phyloP scores from a whole-genome alignment of 1,140 invertebrate genomes.

The Brachystomella parvula region DNA sequence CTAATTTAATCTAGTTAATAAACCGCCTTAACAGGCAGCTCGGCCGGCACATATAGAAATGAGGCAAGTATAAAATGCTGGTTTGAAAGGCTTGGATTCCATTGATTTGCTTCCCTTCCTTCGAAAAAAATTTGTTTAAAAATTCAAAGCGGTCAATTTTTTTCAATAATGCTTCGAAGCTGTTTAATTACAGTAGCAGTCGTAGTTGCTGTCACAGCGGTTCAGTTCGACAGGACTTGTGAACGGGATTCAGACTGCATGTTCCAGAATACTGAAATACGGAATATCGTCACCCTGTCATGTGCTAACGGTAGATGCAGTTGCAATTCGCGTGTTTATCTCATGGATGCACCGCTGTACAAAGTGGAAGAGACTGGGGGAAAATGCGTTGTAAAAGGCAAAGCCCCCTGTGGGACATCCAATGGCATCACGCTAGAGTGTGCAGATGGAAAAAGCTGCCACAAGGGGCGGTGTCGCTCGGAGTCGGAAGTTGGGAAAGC shows the following conservation, averaged over 20 bases:
- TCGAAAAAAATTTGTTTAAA: no score
- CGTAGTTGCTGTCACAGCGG: no score
- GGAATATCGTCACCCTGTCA: not conserved
- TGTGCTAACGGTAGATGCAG: not conserved
- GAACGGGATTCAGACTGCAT: not conserved
- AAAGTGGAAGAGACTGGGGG: not conserved
- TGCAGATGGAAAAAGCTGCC: not conserved
- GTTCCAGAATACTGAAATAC: not conserved
- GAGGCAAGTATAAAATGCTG: no score
- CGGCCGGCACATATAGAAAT: no score
- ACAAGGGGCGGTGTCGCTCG: slow-evolving; percentile 3
- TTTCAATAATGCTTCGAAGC: no score
- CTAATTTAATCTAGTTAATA: no score
- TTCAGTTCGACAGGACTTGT: not conserved
- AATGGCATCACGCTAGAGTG: not conserved
- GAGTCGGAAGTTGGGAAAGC: not conserved
- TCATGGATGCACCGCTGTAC: not conserved
- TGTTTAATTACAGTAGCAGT: no score
- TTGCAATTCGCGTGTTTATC: not conserved
- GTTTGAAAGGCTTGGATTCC: no score
- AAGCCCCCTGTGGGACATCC: not conserved
- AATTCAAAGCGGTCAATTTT: no score
- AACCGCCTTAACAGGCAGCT: no score
- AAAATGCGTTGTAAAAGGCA: not conserved
- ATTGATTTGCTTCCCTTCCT: no score